Conservation (phyloP, 2,888 invertebrate genomes). For the Microctonus hyperodae region DNA sequence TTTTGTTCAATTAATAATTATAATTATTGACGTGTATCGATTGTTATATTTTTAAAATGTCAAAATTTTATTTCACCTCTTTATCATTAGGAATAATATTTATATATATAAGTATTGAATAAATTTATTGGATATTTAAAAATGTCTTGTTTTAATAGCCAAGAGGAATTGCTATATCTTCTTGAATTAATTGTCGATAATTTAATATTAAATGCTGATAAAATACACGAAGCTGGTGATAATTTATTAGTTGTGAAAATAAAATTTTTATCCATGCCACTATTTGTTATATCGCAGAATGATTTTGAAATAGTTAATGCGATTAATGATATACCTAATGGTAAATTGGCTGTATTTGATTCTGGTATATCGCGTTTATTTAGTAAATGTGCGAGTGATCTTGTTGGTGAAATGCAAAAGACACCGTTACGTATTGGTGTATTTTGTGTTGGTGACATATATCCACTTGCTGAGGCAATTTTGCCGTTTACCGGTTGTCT, state of each 20-base stretch:
- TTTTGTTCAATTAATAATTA: not conserved
- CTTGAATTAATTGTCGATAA: conserved; percentile 52
- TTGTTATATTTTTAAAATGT: not conserved
- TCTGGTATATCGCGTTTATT: conserved; percentile 56
- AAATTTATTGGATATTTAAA: too few relatives aligned
- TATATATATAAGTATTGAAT: not conserved
- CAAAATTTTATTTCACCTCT: not conserved
- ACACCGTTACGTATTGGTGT: conserved; percentile 51
- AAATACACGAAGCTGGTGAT: conserved; percentile 46
- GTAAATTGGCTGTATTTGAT: not conserved
- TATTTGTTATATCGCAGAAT: conserved; percentile 52
- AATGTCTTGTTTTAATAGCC: conserved; percentile 58
- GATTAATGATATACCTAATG: conserved; percentile 17
- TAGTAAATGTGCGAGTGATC: conserved; percentile 50
- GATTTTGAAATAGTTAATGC: conserved; percentile 47
- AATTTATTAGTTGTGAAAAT: conserved; percentile 51
- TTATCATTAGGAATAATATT: not conserved
- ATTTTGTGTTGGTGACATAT: conserved; percentile 55
- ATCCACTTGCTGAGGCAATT: conserved; percentile 55
- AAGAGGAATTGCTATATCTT: conserved; percentile 54
- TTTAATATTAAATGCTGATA: conserved; percentile 48
- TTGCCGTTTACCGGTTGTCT: conserved; percentile 53
- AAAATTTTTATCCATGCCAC: conserved; percentile 57
- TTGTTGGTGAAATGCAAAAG: conserved; percentile 51
- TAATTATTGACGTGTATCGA: not conserved